These are phyloP conservation scores for Microtus montanus DNA, from an alignment of 2,113 vertebrate genomes.

Conservation along the genomic window DNA sequence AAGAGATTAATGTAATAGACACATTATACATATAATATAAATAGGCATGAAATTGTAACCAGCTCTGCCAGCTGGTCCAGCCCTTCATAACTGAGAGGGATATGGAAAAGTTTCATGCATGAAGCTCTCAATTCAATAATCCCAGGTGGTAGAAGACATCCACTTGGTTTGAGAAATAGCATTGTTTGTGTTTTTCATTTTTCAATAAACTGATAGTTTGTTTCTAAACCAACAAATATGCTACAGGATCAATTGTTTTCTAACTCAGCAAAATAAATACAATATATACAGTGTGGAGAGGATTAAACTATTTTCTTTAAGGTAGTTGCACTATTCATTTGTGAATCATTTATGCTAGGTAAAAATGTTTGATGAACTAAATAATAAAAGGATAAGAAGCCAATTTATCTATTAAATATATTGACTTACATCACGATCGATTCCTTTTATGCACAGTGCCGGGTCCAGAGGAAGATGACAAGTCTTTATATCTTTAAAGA, in stretches of 20 bases:
- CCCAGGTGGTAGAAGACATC: constrained; percentile 16
- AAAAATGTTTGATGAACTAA: neutral
- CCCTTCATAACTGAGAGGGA: neutral
- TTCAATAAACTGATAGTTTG: neutral
- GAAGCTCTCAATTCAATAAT: constrained; percentile 15
- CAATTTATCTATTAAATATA: neutral
- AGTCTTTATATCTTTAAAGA: constrained; percentile 80
- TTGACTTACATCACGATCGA: constrained; percentile 79
- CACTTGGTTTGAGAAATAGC: neutral
- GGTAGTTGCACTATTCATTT: neutral
- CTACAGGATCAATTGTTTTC: neutral
- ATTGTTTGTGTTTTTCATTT: neutral
- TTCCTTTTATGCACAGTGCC: constrained; percentile 70
- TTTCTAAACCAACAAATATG: constrained; percentile 21
- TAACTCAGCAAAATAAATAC: neutral
- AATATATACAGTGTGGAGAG: neutral
- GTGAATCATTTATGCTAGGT: neutral
- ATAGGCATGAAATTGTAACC: constrained; percentile 52
- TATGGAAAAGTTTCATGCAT: neutral
- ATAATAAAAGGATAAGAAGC: neutral
- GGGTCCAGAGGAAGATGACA: constrained; percentile 85
- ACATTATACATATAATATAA: neutral
- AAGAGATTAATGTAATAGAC: neutral
- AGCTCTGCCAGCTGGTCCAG: neutral
- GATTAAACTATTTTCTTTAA: constrained; percentile 3